These are phyloP conservation scores for Eulithis prunata DNA, from an alignment of 2,888 invertebrate species.

Conservation along the genomic window DNA sequence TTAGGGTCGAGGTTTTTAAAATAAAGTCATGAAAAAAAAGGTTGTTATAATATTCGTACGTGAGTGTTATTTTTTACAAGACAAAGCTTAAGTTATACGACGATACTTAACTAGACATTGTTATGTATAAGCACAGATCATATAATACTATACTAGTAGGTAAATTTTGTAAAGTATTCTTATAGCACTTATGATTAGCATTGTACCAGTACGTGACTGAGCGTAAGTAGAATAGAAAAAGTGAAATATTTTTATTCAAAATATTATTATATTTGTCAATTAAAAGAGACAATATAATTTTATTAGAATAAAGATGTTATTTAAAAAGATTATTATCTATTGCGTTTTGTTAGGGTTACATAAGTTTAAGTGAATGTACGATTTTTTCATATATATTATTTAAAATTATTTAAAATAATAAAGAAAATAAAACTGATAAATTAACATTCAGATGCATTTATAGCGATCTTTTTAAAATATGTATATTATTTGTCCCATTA, in stretches of 20 bases:
- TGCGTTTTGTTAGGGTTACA: conserved; percentile 41
- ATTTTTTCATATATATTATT: too few species aligned
- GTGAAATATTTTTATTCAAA: conserved; percentile 72
- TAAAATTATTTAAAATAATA: too few species aligned
- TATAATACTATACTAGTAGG: too few species aligned
- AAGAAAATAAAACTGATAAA: too few species aligned
- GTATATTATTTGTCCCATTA: too few species aligned
- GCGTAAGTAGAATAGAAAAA: conserved; percentile 66
- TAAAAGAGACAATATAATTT: conserved; percentile 76
- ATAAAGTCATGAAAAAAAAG: too few species aligned
- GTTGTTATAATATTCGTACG: too few species aligned
- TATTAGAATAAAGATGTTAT: conserved; percentile 79
- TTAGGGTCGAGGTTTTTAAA: too few species aligned
- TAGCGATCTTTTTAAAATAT: too few species aligned
- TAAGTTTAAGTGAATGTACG: not conserved
- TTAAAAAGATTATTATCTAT: conserved; percentile 67
- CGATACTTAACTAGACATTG: too few species aligned
- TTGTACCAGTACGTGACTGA: conserved; percentile 71
- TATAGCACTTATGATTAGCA: conserved; percentile 49
- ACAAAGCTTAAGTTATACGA: not conserved
- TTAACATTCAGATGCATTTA: too few species aligned
- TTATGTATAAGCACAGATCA: too few species aligned
- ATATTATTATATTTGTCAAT: conserved; percentile 77
- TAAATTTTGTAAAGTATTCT: not conserved
- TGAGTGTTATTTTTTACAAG: not conserved